These are phyloP conservation scores for Pagrus major DNA, from an alignment of 2,113 vertebrate species.

Conservation along the genomic window DNA sequence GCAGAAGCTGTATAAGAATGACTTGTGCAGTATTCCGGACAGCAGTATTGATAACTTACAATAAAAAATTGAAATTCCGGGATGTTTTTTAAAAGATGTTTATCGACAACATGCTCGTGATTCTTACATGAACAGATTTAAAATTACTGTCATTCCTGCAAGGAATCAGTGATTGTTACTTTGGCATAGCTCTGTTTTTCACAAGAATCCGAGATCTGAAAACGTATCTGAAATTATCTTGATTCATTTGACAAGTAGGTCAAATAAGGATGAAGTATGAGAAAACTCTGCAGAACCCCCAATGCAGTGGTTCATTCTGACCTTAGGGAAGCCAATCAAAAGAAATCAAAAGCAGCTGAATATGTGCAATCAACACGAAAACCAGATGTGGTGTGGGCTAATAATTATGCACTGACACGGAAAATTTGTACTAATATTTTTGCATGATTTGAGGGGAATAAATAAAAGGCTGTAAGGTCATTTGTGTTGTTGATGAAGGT, in stretches of 20 bases:
- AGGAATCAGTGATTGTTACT: constrained; percentile 45
- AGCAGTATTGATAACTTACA: neutral
- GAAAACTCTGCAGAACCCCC: constrained; percentile 43
- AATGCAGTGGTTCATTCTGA: constrained; percentile 11
- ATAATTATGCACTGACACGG: constrained; percentile 39
- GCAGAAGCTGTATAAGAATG: neutral
- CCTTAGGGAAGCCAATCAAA: constrained; percentile 55
- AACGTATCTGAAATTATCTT: constrained; percentile 6
- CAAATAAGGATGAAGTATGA: constrained; percentile 35
- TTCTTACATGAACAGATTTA: neutral
- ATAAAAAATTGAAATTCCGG: neutral
- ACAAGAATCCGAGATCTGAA: neutral
- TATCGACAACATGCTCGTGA: neutral
- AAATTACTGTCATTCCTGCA: neutral
- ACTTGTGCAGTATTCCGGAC: neutral
- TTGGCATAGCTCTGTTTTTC: constrained; percentile 2
- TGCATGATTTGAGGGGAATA: neutral
- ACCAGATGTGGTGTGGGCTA: constrained; percentile 65
- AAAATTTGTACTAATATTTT: constrained; percentile 1
- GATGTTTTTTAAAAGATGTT: neutral
- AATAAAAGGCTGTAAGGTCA: neutral
- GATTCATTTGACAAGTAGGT: constrained; percentile 26
- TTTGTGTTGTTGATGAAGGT: no score
- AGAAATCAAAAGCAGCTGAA: constrained; percentile 38
- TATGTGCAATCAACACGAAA: constrained; percentile 33